phyloP scores from a whole-genome alignment of 2,797 vertebrate species.

The Helarctos malayanus region DNA sequence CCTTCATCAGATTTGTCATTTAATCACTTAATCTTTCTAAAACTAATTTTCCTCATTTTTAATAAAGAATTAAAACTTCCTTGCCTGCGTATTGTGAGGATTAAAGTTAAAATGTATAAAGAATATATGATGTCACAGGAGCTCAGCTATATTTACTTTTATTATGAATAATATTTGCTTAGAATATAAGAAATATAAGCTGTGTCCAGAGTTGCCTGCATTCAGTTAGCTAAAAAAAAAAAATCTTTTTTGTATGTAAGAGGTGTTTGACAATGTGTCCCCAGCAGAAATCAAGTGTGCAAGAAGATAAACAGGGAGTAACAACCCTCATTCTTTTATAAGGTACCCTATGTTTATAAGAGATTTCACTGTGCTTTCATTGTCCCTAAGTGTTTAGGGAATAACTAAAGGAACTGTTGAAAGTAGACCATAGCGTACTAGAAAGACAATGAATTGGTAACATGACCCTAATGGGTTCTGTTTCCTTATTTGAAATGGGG shows the following conservation, averaged over 20 bases:
- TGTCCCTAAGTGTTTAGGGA: not conserved
- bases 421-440: not conserved
- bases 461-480: not conserved
- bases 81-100: not conserved
- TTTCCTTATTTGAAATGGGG: not conserved
- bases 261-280: not conserved
- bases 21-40: slow-evolving; percentile 11
- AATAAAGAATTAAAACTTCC: not conserved
- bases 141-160: not conserved
- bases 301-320: not conserved
- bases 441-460: not conserved
- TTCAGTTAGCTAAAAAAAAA: not conserved
- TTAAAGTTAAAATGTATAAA: not conserved
- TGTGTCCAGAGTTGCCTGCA: not conserved
- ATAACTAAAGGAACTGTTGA: slow-evolving; percentile 32
- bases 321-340: slow-evolving; percentile 4
- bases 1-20: not conserved
- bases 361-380: not conserved
- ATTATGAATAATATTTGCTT: slow-evolving; percentile 42
- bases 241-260: not conserved
- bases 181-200: not conserved
- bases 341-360: not conserved
- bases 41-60: slow-evolving; percentile 26
- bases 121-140: not conserved
- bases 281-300: not conserved